phyloP scores from a whole-genome alignment of 2,888 invertebrate species.

The Smittia sp. region DNA sequence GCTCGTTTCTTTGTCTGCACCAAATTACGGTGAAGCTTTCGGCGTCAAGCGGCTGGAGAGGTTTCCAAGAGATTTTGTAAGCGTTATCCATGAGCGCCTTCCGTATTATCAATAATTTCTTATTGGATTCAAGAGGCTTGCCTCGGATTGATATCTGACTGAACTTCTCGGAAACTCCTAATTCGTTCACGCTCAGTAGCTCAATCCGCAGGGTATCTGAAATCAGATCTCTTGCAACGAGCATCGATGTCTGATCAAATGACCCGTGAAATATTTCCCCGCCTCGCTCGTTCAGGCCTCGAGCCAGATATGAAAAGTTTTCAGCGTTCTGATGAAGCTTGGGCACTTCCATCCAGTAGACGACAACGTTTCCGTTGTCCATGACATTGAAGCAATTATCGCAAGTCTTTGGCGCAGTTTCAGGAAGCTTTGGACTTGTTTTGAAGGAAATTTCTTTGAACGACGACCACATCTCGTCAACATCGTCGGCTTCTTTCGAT shows the following conservation, averaged over 20 bases:
- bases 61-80: slow-evolving; percentile 33
- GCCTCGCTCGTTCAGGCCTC: background rate
- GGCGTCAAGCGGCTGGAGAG: background rate
- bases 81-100: slow-evolving; percentile 12
- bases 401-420: background rate
- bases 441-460: background rate
- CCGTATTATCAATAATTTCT: slow-evolving; percentile 2
- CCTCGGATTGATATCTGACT: background rate
- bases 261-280: background rate
- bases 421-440: slow-evolving; percentile 11
- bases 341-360: slow-evolving; percentile 35
- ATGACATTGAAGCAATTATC: slow-evolving; percentile 20
- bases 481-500: slow-evolving; percentile 11
- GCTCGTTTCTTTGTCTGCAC: slow-evolving; percentile 25
- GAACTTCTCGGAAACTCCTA: background rate
- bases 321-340: slow-evolving; percentile 23
- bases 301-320: background rate
- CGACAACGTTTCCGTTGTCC: slow-evolving; percentile 34
- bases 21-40: slow-evolving; percentile 18
- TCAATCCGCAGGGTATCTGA: too few relatives aligned
- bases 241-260: background rate
- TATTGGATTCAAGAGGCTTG: background rate
- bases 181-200: background rate
- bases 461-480: slow-evolving; percentile 20
- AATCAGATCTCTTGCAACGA: background rate